Base-by-base conservation (phyloP, 2,888 invertebrate species). In the Peribatodes rhomboidaria region DNA sequence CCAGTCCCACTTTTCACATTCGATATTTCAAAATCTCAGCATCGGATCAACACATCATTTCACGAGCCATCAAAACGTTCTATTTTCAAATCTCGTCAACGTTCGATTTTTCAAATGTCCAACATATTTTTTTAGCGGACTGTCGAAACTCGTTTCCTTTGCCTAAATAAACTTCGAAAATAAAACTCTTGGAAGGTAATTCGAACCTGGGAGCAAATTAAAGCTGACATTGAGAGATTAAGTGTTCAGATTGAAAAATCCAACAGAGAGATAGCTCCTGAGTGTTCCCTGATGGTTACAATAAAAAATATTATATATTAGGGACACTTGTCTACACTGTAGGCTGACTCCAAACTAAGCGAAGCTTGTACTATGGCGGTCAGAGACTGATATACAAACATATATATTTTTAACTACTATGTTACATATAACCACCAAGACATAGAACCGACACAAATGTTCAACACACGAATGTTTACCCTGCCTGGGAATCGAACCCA, bases 201-300 rank as follows among this genome's bases (percentile, higher is more conserved):
- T 83, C 86, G 92, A 93, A 84, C 86, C 89, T 80, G 77, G 83
- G 80, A 81, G 83, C 87, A 93, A 93, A 93, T 93, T 92, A 92
- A 90, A 86, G 85, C 88, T 86, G 92, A 93, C 92, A 89, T 88
- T 92, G 92, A 93, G 89, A 91, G 89, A 93, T 93, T 92, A 92
- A 88, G 89, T 86, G 35, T 18, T 50, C 50, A 7, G 50, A 50
- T 49, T 3, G 35, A 18, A 35, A 8, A 50, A 1, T 35, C 8
- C 8, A 8, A 18, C 50, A 50, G 50, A 50, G 50, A 50, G 20
- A 37, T 8, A 50, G 20, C 35, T 35, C 1, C 1, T 11, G 20
- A 39, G 2, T 14, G 4, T n/a, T 31, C 7, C 8, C 13, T 33
- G 18, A n/a, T n/a, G n/a, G n/a, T n/a, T n/a, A n/a, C n/a, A n/a